Evolutionary conservation across 2,797 vertebrate species (phyloP).

Genomic region (Toxotes lorentzi): DNA sequence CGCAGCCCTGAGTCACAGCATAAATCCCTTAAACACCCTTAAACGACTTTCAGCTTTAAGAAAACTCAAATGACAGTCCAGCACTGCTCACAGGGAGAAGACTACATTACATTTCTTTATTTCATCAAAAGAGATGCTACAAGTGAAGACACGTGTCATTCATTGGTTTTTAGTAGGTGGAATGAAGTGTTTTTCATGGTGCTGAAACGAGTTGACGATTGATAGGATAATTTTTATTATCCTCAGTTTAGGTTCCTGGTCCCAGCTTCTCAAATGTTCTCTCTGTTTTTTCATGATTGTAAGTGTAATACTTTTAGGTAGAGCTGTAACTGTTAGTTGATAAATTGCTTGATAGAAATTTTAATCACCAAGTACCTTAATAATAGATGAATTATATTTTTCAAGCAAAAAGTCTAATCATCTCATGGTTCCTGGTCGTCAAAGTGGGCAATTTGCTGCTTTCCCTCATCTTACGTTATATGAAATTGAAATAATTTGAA

Average conservation of each 20-base stretch:
- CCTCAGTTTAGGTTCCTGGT: neutral
- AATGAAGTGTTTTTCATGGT: neutral
- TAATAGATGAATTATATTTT: neutral
- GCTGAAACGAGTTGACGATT: neutral
- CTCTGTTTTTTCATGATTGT: neutral
- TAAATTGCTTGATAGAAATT: neutral
- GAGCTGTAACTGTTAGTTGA: neutral
- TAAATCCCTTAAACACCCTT: constrained; percentile 24
- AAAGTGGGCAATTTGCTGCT: too few species aligned
- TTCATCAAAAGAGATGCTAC: neutral
- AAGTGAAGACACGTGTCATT: neutral
- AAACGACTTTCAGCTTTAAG: constrained; percentile 23
- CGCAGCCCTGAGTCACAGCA: constrained; percentile 44
- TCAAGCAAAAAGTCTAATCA: neutral
- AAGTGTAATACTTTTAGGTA: neutral
- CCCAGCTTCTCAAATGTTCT: neutral
- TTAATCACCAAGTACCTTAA: neutral
- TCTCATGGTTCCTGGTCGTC: neutral
- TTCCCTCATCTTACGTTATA: too few species aligned
- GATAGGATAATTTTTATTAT: neutral
- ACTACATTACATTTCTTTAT: neutral
- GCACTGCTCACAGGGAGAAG: neutral
- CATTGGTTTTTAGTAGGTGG: neutral
- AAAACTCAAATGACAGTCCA: constrained; percentile 21
- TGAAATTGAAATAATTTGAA: too few species aligned